These are phyloP conservation scores for Petrolisthes manimaculis DNA, from an alignment of 2,888 invertebrate genomes.

Conservation along the genomic window DNA sequence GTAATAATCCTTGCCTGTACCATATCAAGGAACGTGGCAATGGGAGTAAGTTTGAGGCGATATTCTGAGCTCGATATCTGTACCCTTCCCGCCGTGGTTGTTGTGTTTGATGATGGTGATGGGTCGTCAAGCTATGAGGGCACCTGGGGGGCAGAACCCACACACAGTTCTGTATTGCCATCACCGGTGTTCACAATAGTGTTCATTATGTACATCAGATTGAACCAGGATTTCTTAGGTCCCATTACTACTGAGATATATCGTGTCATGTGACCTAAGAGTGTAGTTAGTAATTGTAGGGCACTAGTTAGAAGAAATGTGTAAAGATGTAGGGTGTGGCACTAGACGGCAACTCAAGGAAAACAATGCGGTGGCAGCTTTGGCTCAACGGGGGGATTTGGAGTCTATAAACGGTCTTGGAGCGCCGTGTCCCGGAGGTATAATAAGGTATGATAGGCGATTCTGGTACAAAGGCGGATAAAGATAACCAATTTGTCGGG, in stretches of 20 bases:
- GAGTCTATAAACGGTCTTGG: conserved; percentile 53
- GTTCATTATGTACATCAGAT: too few relatives aligned
- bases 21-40: background rate
- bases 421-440: conserved; percentile 33
- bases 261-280: too few relatives aligned
- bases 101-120: conserved; percentile 28
- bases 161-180: conserved; percentile 19
- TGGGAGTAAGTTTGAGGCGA: background rate
- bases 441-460: conserved; percentile 57
- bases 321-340: background rate
- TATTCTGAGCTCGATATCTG: background rate
- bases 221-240: too few relatives aligned
- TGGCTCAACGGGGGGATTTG: conserved; percentile 25
- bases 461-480: conserved; percentile 56
- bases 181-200: background rate
- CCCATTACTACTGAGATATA: too few relatives aligned
- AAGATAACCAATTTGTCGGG: conserved; percentile 59
- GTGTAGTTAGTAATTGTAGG: background rate
- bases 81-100: conserved; percentile 16
- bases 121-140: conserved; percentile 41
- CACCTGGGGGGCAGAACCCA: conserved; percentile 6
- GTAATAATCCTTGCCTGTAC: too few relatives aligned
- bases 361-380: conserved; percentile 44
- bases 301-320: background rate
- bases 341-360: background rate